Evolutionary conservation across 2,113 vertebrate species (phyloP).

Genomic region (Limnothrissa miodon): DNA sequence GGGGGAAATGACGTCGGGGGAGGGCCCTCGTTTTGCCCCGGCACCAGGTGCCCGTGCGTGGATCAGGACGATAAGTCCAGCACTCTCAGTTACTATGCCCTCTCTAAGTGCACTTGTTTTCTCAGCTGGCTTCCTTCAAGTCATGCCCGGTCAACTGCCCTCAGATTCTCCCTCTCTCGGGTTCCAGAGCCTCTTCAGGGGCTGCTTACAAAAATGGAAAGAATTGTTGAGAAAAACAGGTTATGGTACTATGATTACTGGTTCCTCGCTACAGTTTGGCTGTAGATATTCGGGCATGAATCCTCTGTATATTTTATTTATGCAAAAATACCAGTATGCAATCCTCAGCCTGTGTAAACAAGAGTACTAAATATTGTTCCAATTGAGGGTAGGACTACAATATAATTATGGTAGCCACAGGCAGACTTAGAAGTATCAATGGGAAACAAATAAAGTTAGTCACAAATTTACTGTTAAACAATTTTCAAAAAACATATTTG

Average conservation of each 20-base stretch:
- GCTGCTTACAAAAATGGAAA: constrained; percentile 19
- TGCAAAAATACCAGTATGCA: no score
- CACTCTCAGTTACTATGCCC: constrained; percentile 44
- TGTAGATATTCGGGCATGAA: no score
- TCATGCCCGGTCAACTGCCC: constrained; percentile 24
- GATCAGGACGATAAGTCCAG: constrained; percentile 24
- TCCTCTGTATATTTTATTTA: no score
- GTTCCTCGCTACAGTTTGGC: no score
- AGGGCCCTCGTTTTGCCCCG: not conserved
- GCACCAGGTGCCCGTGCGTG: constrained; percentile 20
- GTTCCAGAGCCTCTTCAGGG: constrained; percentile 5
- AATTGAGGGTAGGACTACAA: not conserved
- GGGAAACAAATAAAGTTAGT: no score
- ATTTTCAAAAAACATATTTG: not conserved
- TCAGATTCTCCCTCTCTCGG: constrained; percentile 10
- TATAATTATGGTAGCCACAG: not conserved
- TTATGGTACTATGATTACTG: not conserved
- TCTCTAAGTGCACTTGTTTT: constrained; percentile 41
- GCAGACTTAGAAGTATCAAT: not conserved
- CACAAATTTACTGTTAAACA: not conserved
- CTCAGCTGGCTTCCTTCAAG: constrained; percentile 39
- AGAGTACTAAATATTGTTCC: no score
- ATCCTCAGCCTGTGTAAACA: no score
- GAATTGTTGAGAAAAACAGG: not conserved
- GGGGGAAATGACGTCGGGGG: not conserved